Conservation (phyloP, 2,113 vertebrate genomes). For the Phocoena sinus region DNA sequence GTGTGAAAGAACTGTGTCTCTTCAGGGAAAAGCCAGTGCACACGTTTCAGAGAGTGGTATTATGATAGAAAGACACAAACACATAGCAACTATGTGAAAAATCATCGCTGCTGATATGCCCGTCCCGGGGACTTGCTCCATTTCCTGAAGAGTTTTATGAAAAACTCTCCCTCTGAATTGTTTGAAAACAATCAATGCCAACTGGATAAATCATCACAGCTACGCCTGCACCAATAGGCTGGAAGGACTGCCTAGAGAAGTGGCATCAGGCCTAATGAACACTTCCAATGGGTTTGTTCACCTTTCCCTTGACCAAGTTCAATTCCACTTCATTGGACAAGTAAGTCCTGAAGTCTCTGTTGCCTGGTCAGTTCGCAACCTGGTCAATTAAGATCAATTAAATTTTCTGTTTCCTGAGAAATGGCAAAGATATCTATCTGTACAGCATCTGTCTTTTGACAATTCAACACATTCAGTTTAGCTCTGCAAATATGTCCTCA, state of each 20-base stretch:
- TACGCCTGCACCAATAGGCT: fast-evolving
- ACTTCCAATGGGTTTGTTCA: not conserved
- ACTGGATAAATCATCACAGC: constrained; percentile 14
- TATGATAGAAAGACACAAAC: not conserved
- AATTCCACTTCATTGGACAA: not conserved
- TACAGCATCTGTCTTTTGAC: not conserved
- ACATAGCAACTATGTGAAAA: constrained; percentile 22
- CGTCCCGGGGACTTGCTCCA: not conserved
- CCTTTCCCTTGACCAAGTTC: not conserved
- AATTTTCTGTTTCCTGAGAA: not conserved
- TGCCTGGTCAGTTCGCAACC: not conserved
- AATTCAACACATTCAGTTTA: not conserved
- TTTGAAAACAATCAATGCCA: constrained; percentile 42
- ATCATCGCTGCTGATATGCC: not conserved
- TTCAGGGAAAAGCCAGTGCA: not conserved
- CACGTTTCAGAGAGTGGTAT: not conserved
- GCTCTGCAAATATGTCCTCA: not conserved
- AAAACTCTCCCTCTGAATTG: constrained; percentile 47
- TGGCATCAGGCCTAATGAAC: not conserved
- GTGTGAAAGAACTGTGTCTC: not conserved
- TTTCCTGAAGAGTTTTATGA: constrained; percentile 47
- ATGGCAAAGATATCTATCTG: not conserved
- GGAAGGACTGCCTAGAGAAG: not conserved
- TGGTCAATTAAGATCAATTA: not conserved
- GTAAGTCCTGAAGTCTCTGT: not conserved